Evolutionary conservation across 2,113 vertebrate species (phyloP).

Genomic region (Lepisosteus oculatus): DNA sequence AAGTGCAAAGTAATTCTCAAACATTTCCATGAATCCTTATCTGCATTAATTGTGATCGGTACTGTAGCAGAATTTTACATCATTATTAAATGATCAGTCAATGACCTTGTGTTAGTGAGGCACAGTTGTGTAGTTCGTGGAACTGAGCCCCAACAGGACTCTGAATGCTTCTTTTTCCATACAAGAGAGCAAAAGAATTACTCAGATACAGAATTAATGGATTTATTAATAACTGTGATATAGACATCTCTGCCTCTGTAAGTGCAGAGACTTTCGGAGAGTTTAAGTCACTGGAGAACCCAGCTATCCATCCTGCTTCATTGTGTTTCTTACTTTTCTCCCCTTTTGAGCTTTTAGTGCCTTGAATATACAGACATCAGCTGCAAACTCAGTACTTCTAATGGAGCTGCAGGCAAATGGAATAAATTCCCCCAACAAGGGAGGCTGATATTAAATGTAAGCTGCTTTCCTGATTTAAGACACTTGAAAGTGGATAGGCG

Average conservation of each 20-base stretch:
- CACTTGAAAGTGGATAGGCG: background rate
- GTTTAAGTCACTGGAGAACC: slow-evolving; percentile 12
- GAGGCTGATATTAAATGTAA: background rate
- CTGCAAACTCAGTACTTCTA: background rate
- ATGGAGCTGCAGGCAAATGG: background rate
- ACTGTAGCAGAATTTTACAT: too few species aligned
- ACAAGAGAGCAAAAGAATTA: background rate
- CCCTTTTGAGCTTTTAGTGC: slow-evolving; percentile 16
- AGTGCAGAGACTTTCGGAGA: background rate
- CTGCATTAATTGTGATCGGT: too few species aligned
- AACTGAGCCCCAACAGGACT: background rate
- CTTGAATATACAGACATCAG: slow-evolving; percentile 11
- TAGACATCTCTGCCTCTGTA: slow-evolving; percentile 17
- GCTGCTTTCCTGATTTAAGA: background rate
- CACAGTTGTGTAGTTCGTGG: background rate
- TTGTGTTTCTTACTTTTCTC: background rate
- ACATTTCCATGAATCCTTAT: too few species aligned
- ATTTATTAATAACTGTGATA: slow-evolving; percentile 31
- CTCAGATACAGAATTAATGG: slow-evolving; percentile 18
- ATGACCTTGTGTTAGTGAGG: background rate
- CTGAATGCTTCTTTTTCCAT: background rate
- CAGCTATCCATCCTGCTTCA: background rate
- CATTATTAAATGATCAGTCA: background rate
- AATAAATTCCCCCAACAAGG: background rate
- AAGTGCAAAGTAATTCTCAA: too few species aligned